Base-by-base conservation (phyloP, 2,797 vertebrate genomes). In the Chaetophractus vellerosus region DNA sequence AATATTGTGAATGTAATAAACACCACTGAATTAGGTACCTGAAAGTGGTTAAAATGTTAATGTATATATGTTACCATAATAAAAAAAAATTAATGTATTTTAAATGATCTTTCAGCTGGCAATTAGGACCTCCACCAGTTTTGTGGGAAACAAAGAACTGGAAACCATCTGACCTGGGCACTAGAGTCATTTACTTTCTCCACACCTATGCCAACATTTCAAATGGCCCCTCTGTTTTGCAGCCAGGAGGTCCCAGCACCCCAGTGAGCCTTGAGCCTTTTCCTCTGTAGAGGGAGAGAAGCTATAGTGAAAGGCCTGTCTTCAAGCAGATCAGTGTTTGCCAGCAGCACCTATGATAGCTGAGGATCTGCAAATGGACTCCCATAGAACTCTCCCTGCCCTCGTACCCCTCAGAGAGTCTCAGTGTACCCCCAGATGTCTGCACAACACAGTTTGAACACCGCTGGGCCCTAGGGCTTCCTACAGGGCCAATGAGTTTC, bases 71-170 rank as follows among this genome's bases (percentile, higher is more conserved):
- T 55, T 21, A 55, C 55, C 18, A 55, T 19, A 21, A 55, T 55
- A 55, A 19, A 55, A 55, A 55, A 72, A 28, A 79, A n/a, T n/a
- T n/a, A n/a, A 64, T 50, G 72, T 83, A 92, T 48, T 79, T 75
- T 48, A 59, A 96, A 79, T 48, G 33, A 36, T n/a, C 9, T 83
- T 79, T 86, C 57, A 52, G 52, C 71, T 63, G 75, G 74, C 50
- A 55, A 66, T 59, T 21, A 50, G 28, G 38, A 28, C n/a, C 52
- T 63, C 63, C 21, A n/a, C 41, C 31, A 33, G 66, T 78, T 76
- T 78, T 55, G 57, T 33, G 55, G 83, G 64, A 52, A 68, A 80
- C 59, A 66, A 57, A 83, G 76, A 68, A 71, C 2, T 10, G 5
- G 71, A 59, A 66, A 71, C 12, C 38, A 63, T 1, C 14, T 16